Percentiles rank a stretch among this genome's conserved stretches.
These are phyloP conservation scores for Epinephelus awoara DNA, from an alignment of 2,797 vertebrate genomes.

Conservation along the genomic window DNA sequence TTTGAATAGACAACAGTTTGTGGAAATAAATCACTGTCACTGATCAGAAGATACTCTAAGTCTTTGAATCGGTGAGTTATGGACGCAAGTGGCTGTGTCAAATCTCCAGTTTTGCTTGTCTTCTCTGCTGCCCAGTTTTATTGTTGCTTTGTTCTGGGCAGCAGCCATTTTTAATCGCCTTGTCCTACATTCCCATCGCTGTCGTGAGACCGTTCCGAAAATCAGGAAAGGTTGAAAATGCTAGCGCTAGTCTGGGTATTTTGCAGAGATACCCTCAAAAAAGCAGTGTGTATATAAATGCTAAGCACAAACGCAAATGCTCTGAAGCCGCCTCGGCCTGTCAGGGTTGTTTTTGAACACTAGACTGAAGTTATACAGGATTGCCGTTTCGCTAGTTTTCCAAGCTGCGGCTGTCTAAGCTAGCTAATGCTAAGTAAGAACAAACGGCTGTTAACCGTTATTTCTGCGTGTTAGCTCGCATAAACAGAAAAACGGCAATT, in stretches of 20 bases:
- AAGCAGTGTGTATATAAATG: not conserved
- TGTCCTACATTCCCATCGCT: slow-evolving; percentile 81
- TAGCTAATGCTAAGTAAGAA: slow-evolving; percentile 40
- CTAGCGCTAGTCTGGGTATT: not conserved
- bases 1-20: slow-evolving; percentile 66
- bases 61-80: slow-evolving; percentile 84
- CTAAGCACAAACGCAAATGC: not conserved
- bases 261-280: fast-evolving
- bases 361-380: slow-evolving; percentile 59
- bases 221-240: slow-evolving; percentile 44
- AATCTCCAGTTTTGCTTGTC: slow-evolving; percentile 34
- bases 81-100: not conserved
- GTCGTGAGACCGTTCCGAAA: slow-evolving; percentile 56
- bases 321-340: slow-evolving; percentile 21
- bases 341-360: slow-evolving; percentile 53
- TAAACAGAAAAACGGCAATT: fast-evolving
- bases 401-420: slow-evolving; percentile 46
- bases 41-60: slow-evolving; percentile 66
- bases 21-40: slow-evolving; percentile 74
- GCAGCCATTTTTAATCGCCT: slow-evolving; percentile 91
- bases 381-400: slow-evolving; percentile 57
- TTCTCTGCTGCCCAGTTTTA: slow-evolving; percentile 77
- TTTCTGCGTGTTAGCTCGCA: too few relatives aligned
- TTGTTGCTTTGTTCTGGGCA: slow-evolving; percentile 90
- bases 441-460: not conserved